A percentile compares a stretch with the other conserved stretches of the same genome.
phyloP scores from a whole-genome alignment of 2,888 invertebrate species.

The Phalera bucephala region DNA sequence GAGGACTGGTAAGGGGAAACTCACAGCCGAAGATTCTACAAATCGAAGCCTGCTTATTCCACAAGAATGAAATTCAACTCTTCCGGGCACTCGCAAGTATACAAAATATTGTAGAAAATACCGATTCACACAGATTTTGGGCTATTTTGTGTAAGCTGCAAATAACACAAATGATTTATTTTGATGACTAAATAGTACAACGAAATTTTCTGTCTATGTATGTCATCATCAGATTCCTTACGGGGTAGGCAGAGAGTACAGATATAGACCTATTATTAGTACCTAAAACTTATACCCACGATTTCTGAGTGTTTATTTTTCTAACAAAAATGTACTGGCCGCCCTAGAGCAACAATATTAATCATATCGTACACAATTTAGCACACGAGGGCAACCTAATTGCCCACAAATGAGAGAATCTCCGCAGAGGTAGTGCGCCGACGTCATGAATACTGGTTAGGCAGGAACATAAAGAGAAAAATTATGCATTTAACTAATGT shows the following conservation, averaged over 20 bases:
- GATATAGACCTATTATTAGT: too few relatives aligned
- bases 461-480: slow-evolving; percentile 65
- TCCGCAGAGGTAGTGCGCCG: slow-evolving; percentile 40
- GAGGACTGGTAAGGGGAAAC: slow-evolving; percentile 45
- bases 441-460: slow-evolving; percentile 69
- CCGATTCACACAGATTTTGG: not conserved
- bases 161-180: too few relatives aligned
- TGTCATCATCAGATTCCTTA: too few relatives aligned
- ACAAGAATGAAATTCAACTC: slow-evolving; percentile 10
- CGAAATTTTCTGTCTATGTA: too few relatives aligned
- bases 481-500: slow-evolving; percentile 58
- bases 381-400: slow-evolving; percentile 58
- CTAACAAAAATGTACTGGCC: slow-evolving; percentile 15
- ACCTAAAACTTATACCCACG: too few relatives aligned
- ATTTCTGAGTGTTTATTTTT: not conserved
- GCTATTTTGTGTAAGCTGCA: too few relatives aligned
- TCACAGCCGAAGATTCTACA: slow-evolving; percentile 33
- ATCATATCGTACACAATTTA: slow-evolving; percentile 59
- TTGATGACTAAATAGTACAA: too few relatives aligned
- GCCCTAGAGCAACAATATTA: slow-evolving; percentile 49
- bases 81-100: slow-evolving; percentile 2
- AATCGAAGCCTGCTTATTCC: slow-evolving; percentile 23
- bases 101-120: slow-evolving; percentile 7
- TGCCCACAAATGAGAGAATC: slow-evolving; percentile 66
- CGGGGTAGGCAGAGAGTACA: too few relatives aligned